Percentiles rank a stretch among this genome's conserved stretches.
Conservation (phyloP, 2,797 vertebrate species). For the Dendrocincla fuliginosa region DNA sequence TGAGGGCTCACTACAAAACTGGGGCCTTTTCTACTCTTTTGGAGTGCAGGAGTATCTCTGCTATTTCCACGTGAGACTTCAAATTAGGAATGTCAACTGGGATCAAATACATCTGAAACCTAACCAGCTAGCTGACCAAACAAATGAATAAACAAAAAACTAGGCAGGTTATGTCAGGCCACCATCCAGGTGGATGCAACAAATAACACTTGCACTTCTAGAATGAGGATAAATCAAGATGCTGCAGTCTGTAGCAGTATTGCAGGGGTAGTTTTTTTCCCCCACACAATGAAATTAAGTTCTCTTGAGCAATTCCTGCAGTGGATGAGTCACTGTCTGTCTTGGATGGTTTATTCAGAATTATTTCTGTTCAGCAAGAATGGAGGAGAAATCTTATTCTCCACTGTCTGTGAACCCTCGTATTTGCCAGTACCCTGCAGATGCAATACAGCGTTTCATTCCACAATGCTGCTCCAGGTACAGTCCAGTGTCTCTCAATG, state of each 20-base stretch:
- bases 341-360: constrained; percentile 43
- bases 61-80: neutral
- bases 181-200: constrained; percentile 27
- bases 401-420: neutral
- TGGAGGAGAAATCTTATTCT: neutral
- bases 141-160: constrained; percentile 24
- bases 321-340: constrained; percentile 54
- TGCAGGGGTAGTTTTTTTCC: constrained; percentile 28
- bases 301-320: constrained; percentile 58
- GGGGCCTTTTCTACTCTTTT: neutral
- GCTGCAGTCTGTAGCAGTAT: constrained; percentile 11
- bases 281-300: constrained; percentile 14
- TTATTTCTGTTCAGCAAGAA: constrained; percentile 31
- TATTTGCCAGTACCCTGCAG: neutral
- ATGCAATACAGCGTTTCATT: neutral
- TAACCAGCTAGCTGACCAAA: constrained; percentile 19
- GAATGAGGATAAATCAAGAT: constrained; percentile 15
- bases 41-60: neutral
- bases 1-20: neutral
- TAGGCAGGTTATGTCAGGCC: constrained; percentile 18
- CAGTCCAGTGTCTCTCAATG: neutral
- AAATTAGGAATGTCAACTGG: neutral
- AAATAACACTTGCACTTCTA: neutral
- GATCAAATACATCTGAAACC: neutral
- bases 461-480: neutral